Evolutionary conservation across 2,888 invertebrate genomes (phyloP).

Genomic region (Calameuta pallipes): DNA sequence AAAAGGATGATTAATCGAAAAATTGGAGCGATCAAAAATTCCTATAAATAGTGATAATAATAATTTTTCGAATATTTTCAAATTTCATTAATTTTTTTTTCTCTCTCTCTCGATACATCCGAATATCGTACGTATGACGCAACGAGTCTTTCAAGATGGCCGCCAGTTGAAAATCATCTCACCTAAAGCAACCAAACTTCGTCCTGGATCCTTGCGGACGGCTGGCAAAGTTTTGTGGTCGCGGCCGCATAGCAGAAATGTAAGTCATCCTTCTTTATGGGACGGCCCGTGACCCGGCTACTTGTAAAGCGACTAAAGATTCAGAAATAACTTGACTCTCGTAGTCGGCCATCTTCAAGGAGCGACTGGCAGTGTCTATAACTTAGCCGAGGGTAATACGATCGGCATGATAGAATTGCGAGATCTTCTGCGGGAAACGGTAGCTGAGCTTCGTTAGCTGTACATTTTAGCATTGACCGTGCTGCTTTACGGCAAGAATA

Average conservation of each 20-base stretch:
- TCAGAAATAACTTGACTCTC: conserved; percentile 57
- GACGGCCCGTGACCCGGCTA: conserved; percentile 61
- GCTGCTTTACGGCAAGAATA: neutral
- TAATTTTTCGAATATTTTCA: no score
- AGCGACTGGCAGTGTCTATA: conserved; percentile 37
- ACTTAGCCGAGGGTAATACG: conserved; percentile 44
- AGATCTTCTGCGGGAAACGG: neutral
- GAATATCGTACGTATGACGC: neutral
- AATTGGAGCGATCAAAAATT: no score
- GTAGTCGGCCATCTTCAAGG: conserved; percentile 28
- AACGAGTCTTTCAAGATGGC: neutral
- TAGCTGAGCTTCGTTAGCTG: neutral
- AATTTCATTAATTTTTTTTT: no score
- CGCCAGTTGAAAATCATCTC: neutral
- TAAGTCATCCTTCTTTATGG: conserved; percentile 64
- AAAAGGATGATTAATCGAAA: no score
- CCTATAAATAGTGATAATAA: no score
- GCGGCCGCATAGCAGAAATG: conserved; percentile 59
- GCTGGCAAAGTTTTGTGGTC: conserved; percentile 55
- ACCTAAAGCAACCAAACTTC: conserved; percentile 29
- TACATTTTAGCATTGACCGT: neutral
- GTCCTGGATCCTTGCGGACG: conserved; percentile 36
- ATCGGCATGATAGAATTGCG: conserved; percentile 39
- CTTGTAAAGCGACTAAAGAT: conserved; percentile 64
- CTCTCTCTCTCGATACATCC: neutral